Percentiles rank a stretch among this genome's conserved stretches.
phyloP scores from a whole-genome alignment of 2,888 invertebrate species.

The Watsonalla cultraria region DNA sequence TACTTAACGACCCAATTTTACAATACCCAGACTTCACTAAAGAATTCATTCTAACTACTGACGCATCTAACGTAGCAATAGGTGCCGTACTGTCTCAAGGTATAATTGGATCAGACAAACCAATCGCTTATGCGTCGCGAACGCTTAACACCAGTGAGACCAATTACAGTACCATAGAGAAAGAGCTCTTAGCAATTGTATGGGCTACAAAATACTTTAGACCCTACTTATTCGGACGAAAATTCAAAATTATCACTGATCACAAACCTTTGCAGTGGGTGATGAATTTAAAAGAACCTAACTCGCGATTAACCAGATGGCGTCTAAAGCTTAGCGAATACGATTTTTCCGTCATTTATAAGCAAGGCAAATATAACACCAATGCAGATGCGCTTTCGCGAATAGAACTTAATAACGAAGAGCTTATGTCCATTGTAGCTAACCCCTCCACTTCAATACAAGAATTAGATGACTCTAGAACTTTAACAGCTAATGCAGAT shows the following conservation, averaged over 20 bases:
- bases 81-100: constrained; percentile 25
- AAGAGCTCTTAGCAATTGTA: constrained; percentile 34
- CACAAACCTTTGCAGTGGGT: too few species aligned
- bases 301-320: constrained; percentile 33
- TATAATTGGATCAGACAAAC: constrained; percentile 15
- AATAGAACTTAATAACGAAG: constrained; percentile 13
- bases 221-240: too few species aligned
- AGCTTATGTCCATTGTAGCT: constrained; percentile 2
- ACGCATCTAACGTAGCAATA: constrained; percentile 30
- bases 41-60: constrained; percentile 23
- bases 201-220: too few species aligned
- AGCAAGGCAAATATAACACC: constrained; percentile 12
- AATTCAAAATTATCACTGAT: too few species aligned
- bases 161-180: constrained; percentile 26
- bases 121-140: constrained; percentile 13
- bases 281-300: too few species aligned
- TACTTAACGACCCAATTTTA: constrained; percentile 29
- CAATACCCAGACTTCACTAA: constrained; percentile 36
- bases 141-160: constrained; percentile 27
- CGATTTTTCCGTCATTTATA: constrained; percentile 13
- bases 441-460: too few species aligned
- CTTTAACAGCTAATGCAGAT: not conserved
- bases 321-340: constrained; percentile 19
- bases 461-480: too few species aligned
- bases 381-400: constrained; percentile 18